These are phyloP conservation scores for Laticauda colubrina DNA, from an alignment of 2,113 vertebrate species.

Conservation along the genomic window DNA sequence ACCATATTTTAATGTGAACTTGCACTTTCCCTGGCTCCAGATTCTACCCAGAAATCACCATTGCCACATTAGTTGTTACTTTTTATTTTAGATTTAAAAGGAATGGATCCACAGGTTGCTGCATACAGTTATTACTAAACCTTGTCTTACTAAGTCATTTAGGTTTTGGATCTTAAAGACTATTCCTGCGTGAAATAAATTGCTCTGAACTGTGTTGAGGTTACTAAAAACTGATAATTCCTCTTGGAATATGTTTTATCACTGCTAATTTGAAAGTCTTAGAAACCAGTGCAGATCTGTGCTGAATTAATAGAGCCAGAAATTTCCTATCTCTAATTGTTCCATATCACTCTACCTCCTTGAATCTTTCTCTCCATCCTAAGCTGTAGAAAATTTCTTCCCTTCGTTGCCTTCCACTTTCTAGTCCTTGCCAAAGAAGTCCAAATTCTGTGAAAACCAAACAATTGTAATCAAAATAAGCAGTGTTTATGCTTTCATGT, in stretches of 20 bases:
- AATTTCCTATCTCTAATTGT: background rate
- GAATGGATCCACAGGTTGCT: background rate
- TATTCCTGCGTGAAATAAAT: background rate
- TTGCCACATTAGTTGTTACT: background rate
- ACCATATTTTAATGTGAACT: background rate
- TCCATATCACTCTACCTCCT: constrained; percentile 9
- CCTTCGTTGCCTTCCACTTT: constrained; percentile 14
- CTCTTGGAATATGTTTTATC: background rate
- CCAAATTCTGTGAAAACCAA: constrained; percentile 21
- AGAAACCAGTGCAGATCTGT: background rate
- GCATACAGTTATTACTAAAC: background rate
- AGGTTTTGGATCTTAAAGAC: background rate
- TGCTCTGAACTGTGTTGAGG: background rate
- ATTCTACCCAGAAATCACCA: background rate
- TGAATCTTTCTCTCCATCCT: background rate
- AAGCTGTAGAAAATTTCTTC: background rate
- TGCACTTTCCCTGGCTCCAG: background rate
- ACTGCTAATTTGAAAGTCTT: background rate
- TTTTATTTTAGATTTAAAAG: background rate
- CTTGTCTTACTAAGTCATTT: background rate
- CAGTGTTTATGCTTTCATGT: constrained; percentile 12
- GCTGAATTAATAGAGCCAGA: background rate
- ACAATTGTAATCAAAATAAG: constrained; percentile 8
- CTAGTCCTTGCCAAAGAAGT: constrained; percentile 35
- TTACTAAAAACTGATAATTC: background rate